Evolutionary conservation across 2,113 vertebrate genomes (phyloP).

Genomic region (Gnathonemus longibarbis): DNA sequence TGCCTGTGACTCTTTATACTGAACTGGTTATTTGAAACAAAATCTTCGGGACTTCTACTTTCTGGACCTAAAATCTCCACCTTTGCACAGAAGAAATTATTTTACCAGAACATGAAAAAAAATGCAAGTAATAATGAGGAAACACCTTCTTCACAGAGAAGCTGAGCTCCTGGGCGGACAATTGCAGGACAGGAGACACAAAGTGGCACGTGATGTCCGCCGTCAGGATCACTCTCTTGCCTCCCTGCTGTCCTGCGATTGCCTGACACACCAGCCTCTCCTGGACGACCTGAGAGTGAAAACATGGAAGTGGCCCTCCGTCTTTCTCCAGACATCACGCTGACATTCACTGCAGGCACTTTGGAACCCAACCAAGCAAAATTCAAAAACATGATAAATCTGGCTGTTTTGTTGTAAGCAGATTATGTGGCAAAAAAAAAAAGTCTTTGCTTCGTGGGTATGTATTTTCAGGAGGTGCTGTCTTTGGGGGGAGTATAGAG

Average conservation of each 20-base stretch:
- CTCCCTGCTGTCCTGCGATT: constrained; percentile 47
- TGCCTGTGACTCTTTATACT: not conserved
- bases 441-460: not conserved
- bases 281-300: constrained; percentile 56
- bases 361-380: not conserved
- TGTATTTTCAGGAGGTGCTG: not conserved
- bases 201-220: constrained; percentile 69
- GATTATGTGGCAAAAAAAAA: not conserved
- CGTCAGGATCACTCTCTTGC: constrained; percentile 55
- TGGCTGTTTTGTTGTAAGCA: not conserved
- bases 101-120: not conserved
- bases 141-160: constrained; percentile 72
- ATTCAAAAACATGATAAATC: not conserved
- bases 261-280: constrained; percentile 68
- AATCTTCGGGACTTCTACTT: not conserved
- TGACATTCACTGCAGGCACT: not conserved
- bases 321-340: not conserved
- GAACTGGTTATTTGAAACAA: not conserved
- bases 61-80: not conserved
- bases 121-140: not conserved
- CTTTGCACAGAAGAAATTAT: not conserved
- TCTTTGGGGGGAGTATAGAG: not conserved
- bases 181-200: constrained; percentile 59
- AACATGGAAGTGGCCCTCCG: not conserved
- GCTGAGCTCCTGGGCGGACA: constrained; percentile 62